Conservation (phyloP, 2,113 vertebrate genomes). For the rat (Rattus norvegicus) region DNA sequence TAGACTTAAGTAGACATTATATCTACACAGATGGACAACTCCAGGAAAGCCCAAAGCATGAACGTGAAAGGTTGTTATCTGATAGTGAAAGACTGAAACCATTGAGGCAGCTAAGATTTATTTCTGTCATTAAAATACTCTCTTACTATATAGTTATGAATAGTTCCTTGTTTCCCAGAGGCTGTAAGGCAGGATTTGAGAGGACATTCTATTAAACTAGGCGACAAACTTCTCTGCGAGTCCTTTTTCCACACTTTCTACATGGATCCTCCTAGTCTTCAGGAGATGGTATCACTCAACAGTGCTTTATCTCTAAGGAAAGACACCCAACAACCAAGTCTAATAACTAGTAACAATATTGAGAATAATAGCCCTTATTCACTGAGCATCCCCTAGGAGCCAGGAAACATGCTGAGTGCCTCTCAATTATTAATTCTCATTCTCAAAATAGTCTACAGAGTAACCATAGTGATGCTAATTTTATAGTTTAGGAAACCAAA, state of each 20-base stretch:
- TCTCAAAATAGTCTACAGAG: conserved; percentile 57
- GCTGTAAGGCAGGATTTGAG: background rate
- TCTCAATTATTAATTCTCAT: conserved; percentile 58
- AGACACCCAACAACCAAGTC: background rate
- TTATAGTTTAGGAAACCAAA: conserved; percentile 59
- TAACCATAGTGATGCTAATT: conserved; percentile 57
- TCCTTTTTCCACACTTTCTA: background rate
- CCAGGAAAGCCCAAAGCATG: conserved; percentile 3
- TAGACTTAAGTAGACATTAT: background rate
- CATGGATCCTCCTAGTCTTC: background rate
- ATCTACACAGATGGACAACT: background rate
- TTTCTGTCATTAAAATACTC: conserved; percentile 27
- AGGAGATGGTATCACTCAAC: background rate
- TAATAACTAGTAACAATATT: conserved; percentile 7
- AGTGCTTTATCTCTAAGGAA: background rate
- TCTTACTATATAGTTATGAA: conserved; percentile 47
- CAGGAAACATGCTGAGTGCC: conserved; percentile 4
- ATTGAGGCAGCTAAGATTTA: background rate
- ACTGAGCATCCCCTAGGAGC: background rate
- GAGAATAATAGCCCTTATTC: conserved; percentile 5
- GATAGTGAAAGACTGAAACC: background rate
- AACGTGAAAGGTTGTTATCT: background rate
- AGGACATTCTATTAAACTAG: background rate
- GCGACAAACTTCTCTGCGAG: background rate
- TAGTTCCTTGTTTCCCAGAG: background rate